Conservation (phyloP, 2,888 invertebrate species). For the Uropetala carovei region DNA sequence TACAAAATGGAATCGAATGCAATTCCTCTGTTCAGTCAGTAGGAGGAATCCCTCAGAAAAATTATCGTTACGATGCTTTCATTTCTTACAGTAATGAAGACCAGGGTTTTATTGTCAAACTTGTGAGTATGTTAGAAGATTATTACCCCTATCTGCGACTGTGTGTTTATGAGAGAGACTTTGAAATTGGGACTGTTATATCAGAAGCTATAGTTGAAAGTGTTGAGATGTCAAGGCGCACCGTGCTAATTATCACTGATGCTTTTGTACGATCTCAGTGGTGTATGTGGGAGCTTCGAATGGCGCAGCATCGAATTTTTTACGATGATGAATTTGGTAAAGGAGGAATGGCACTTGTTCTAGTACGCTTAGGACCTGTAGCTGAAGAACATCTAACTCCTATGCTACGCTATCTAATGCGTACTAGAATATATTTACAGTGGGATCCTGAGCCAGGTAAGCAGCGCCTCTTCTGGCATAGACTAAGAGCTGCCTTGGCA, state of each 20-base stretch:
- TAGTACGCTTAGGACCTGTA: constrained; percentile 81
- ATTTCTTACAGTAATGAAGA: constrained; percentile 71
- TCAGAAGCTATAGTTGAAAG: constrained; percentile 82
- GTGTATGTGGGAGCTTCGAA: constrained; percentile 84
- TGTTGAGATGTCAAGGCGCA: constrained; percentile 81
- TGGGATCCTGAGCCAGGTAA: constrained; percentile 77
- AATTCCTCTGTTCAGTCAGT: not conserved
- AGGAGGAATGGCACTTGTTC: constrained; percentile 78
- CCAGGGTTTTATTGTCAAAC: constrained; percentile 79
- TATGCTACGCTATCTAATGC: constrained; percentile 80
- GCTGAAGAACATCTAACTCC: constrained; percentile 78
- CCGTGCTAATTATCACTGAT: constrained; percentile 82
- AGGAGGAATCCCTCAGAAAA: constrained; percentile 14
- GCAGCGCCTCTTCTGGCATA: constrained; percentile 72
- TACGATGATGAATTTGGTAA: constrained; percentile 75
- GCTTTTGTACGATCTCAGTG: constrained; percentile 84
- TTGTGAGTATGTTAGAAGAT: constrained; percentile 80
- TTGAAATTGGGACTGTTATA: constrained; percentile 81
- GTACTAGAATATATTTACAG: constrained; percentile 81
- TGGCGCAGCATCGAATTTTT: constrained; percentile 82
- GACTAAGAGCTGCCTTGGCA: constrained; percentile 68
- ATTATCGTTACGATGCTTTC: constrained; percentile 74
- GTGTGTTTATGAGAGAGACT: constrained; percentile 84
- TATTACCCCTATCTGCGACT: constrained; percentile 79
- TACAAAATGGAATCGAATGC: not conserved